Evolutionary conservation across 2,113 vertebrate genomes (phyloP).

Genomic region (Chrysochloris asiatica): DNA sequence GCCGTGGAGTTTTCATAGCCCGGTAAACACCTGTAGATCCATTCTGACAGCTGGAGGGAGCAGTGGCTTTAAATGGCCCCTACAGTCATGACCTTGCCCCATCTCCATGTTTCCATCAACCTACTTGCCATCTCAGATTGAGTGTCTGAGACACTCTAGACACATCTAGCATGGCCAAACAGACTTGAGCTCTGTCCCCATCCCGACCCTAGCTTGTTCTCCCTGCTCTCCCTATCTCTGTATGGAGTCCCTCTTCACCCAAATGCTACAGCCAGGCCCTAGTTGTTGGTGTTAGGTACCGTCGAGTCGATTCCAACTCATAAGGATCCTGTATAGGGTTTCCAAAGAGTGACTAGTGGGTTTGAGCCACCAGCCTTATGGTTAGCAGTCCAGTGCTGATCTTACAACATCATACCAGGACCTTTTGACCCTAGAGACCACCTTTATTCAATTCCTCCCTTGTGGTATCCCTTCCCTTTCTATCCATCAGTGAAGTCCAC

Average conservation of each 20-base stretch:
- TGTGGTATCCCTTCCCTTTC: no score
- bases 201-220: not conserved
- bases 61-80: not conserved
- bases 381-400: no score
- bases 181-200: not conserved
- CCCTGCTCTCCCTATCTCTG: not conserved
- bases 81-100: not conserved
- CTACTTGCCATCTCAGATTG: no score
- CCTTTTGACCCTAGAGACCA: not conserved
- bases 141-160: no score
- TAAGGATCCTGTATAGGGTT: no score
- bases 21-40: not conserved
- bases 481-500: rapidly evolving
- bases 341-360: no score
- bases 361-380: no score
- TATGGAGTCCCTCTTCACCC: not conserved
- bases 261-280: rapidly evolving
- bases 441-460: rapidly evolving
- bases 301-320: no score
- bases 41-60: not conserved
- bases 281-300: no score
- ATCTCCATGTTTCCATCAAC: rapidly evolving
- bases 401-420: no score
- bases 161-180: no score
- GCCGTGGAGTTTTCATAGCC: not conserved